These are phyloP conservation scores for Junonia oenone DNA, from an alignment of 2,888 invertebrate genomes.

Conservation along the genomic window DNA sequence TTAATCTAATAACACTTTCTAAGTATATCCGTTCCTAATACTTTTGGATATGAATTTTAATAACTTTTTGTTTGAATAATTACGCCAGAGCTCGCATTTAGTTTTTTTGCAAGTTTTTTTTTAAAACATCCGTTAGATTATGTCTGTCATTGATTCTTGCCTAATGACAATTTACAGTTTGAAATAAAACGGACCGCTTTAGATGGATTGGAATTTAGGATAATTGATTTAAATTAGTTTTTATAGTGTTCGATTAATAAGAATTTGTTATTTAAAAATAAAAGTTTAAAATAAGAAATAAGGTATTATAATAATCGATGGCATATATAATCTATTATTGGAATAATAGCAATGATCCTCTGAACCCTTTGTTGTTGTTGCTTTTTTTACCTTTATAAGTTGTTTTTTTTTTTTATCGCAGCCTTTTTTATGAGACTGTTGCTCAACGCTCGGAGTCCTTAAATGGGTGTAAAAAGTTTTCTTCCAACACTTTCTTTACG, in stretches of 20 bases:
- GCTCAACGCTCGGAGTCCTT: neutral
- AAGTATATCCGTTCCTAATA: neutral
- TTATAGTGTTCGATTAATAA: neutral
- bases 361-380: neutral
- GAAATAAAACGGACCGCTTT: neutral
- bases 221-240: neutral
- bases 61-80: neutral
- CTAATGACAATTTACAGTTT: neutral
- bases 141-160: neutral
- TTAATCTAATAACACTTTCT: neutral
- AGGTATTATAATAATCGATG: too few species aligned
- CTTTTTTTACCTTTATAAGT: neutral
- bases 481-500: neutral
- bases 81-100: neutral
- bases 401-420: neutral
- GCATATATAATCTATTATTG: too few species aligned
- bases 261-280: too few species aligned
- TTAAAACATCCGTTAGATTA: neutral
- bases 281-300: too few species aligned
- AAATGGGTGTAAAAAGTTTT: neutral
- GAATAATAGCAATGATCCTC: neutral
- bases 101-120: neutral
- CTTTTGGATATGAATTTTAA: neutral
- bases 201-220: neutral
- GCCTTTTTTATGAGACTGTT: neutral